A percentile compares a stretch with the other conserved stretches of the same genome.
These are phyloP conservation scores for Amazona ochrocephala DNA, from an alignment of 2,797 vertebrate genomes.

Conservation along the genomic window DNA sequence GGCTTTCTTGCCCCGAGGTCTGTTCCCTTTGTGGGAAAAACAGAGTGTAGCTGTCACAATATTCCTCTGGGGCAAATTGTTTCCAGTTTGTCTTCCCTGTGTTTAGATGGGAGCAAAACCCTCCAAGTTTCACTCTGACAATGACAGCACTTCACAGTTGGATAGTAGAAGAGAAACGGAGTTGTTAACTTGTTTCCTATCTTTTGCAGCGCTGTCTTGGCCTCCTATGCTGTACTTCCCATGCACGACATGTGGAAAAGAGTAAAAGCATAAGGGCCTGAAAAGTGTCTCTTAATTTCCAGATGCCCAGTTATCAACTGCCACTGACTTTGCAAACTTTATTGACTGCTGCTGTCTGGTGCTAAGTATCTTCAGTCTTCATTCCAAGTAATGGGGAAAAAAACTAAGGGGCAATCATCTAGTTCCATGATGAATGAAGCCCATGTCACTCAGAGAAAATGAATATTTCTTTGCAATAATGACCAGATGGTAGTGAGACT, in stretches of 20 bases:
- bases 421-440: constrained; percentile 81
- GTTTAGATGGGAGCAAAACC: background rate
- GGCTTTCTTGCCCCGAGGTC: background rate
- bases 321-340: constrained; percentile 50
- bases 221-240: background rate
- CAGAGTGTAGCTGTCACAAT: background rate
- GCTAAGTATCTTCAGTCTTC: constrained; percentile 64
- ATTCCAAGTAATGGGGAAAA: constrained; percentile 69
- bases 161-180: background rate
- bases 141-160: background rate
- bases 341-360: constrained; percentile 26
- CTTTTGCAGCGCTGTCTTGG: background rate
- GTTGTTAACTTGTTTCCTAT: background rate
- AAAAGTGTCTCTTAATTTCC: background rate
- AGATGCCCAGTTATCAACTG: background rate
- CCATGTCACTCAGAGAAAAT: constrained; percentile 83
- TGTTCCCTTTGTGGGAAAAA: background rate
- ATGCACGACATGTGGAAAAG: background rate
- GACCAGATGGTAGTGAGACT: constrained; percentile 87
- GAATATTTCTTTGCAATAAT: constrained; percentile 87
- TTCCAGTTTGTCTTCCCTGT: background rate
- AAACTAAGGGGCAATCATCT: constrained; percentile 69
- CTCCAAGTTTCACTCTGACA: background rate
- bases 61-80: background rate
- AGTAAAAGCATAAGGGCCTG: background rate